These are phyloP conservation scores for Rhodeus uyekii DNA, from an alignment of 2,797 vertebrate genomes.

Conservation along the genomic window DNA sequence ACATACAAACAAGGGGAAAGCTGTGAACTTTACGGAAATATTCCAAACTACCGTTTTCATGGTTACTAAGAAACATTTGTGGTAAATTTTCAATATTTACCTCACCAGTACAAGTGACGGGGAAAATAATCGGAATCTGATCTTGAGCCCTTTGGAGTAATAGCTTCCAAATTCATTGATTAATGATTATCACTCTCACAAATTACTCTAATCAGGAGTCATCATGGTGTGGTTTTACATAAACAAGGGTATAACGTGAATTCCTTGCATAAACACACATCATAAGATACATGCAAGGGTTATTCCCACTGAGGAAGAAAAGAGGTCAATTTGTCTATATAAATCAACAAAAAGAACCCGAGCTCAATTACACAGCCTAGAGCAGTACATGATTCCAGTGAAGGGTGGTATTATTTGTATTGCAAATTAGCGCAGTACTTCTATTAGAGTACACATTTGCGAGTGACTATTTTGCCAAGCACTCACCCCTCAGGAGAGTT, in stretches of 20 bases:
- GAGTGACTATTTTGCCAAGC: not conserved
- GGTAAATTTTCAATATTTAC: not conserved
- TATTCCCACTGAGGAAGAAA: conserved; percentile 11
- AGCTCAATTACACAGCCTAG: conserved; percentile 40
- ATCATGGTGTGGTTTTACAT: not conserved
- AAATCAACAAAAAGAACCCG: conserved; percentile 15
- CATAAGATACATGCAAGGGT: not conserved
- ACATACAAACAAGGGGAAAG: no score
- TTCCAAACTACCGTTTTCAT: not conserved
- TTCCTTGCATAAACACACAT: conserved; percentile 30
- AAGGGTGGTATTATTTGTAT: conserved; percentile 42
- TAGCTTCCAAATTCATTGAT: not conserved
- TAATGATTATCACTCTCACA: not conserved
- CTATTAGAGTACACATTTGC: conserved; percentile 19
- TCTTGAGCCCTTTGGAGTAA: not conserved
- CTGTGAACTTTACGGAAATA: no score
- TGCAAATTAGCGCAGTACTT: conserved; percentile 43
- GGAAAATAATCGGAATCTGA: not conserved
- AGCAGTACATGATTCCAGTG: conserved; percentile 30
- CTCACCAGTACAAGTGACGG: not conserved
- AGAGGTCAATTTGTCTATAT: conserved; percentile 35
- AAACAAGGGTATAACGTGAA: not conserved
- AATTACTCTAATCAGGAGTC: not conserved
- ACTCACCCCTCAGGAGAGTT: conserved; percentile 58
- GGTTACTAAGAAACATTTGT: not conserved